phyloP scores from a whole-genome alignment of 1,140 invertebrate genomes.

The Caenorhabditis tropicalis region DNA sequence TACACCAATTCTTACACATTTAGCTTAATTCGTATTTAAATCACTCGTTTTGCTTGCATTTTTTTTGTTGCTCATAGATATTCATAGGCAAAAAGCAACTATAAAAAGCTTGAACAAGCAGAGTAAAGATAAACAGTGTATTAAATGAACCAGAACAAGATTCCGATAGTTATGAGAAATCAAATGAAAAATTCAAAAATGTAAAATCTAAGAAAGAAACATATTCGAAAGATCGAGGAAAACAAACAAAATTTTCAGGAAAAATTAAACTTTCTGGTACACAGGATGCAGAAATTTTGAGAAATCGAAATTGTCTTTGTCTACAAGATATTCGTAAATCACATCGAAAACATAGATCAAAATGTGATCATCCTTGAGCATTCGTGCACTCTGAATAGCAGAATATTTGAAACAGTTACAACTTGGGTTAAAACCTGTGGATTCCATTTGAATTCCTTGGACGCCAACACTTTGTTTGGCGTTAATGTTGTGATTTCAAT shows the following conservation, averaged over 20 bases:
- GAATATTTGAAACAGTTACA: background rate
- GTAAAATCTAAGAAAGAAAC: background rate
- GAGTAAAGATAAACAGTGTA: no score
- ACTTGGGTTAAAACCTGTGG: background rate
- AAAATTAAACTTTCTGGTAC: background rate
- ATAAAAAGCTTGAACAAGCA: no score
- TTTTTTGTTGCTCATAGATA: no score
- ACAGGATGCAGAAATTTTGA: background rate
- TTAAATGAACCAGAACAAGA: no score
- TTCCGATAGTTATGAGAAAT: no score
- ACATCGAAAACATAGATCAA: background rate
- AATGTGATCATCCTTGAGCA: background rate
- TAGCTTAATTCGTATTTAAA: no score
- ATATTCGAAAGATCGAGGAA: background rate
- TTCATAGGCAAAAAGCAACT: no score
- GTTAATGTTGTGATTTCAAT: background rate
- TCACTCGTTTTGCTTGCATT: no score
- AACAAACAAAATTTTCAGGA: background rate
- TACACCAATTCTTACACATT: no score
- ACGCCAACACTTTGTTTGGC: background rate
- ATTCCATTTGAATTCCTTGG: slow-evolving; percentile 1
- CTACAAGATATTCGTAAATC: background rate
- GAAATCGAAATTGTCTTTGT: background rate
- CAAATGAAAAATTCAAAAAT: no score
- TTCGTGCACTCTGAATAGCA: background rate